These are phyloP conservation scores for Hydrocynus forskahlii DNA, from an alignment of 2,797 vertebrate species.

Conservation along the genomic window DNA sequence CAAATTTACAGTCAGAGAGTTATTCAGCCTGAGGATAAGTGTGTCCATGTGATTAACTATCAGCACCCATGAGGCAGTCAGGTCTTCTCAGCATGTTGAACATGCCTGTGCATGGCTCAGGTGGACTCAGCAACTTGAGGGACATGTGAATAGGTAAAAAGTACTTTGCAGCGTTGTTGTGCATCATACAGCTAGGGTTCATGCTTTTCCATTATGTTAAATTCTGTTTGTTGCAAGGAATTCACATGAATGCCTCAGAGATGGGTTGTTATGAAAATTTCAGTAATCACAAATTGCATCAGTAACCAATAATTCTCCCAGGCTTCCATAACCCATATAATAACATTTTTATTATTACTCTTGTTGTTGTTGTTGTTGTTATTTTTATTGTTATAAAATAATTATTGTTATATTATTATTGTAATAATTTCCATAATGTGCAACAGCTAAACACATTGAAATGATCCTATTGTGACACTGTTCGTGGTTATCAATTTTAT, in stretches of 20 bases:
- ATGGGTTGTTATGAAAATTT: not conserved
- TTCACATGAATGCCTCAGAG: not conserved
- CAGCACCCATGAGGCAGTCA: not conserved
- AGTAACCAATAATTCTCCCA: not conserved
- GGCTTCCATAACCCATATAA: not conserved
- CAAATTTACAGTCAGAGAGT: not conserved
- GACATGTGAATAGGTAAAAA: not conserved
- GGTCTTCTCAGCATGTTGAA: not conserved
- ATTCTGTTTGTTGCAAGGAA: not conserved
- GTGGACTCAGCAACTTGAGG: not conserved
- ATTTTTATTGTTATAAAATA: too few relatives aligned
- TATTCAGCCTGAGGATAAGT: constrained; percentile 6
- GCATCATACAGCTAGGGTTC: not conserved
- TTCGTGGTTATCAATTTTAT: not conserved
- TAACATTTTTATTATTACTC: not conserved
- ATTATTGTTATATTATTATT: not conserved
- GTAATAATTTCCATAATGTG: too few relatives aligned
- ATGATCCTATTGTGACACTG: too few relatives aligned
- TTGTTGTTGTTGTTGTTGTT: not conserved
- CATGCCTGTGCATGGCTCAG: constrained; percentile 8
- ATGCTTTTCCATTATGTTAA: not conserved
- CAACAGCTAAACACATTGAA: too few relatives aligned
- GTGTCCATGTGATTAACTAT: constrained; percentile 9
- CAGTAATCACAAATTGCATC: not conserved
- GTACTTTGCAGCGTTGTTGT: too few relatives aligned